Evolutionary conservation across 2,113 vertebrate genomes (phyloP).

Genomic region (Calyptomena viridis): DNA sequence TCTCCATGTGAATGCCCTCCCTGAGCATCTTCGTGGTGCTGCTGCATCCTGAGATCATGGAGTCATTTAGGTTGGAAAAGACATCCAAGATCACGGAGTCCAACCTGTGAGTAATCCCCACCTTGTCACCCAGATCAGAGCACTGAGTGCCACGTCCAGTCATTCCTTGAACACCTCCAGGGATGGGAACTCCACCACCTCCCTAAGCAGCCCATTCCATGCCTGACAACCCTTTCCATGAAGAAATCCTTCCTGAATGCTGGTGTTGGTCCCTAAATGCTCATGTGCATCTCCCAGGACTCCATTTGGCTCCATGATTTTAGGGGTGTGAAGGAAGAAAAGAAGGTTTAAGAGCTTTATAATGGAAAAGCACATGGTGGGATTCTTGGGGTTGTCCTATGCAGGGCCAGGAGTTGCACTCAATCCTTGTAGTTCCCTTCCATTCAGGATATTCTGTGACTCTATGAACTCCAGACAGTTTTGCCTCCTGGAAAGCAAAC

Average conservation of each 20-base stretch:
- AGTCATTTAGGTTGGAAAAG: accelerated
- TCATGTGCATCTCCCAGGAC: background rate
- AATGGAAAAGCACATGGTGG: background rate
- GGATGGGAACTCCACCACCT: background rate
- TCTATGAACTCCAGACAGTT: background rate
- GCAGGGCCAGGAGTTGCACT: background rate
- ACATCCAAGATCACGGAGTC: background rate
- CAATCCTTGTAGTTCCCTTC: background rate
- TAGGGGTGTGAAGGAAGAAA: background rate
- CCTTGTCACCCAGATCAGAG: background rate
- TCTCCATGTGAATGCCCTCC: accelerated
- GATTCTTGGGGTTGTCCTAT: background rate
- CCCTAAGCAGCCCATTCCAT: background rate
- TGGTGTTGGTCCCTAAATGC: background rate
- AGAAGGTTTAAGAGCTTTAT: background rate
- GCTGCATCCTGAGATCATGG: accelerated
- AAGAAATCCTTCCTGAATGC: background rate
- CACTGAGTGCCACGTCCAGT: background rate
- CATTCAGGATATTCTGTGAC: background rate
- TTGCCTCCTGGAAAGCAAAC: background rate
- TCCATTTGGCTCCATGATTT: background rate
- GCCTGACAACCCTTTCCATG: background rate
- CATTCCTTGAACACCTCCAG: background rate
- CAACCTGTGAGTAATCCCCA: background rate
- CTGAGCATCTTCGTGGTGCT: background rate